Base-by-base conservation (phyloP, 2,797 vertebrate species). In the Tachyglossus aculeatus region DNA sequence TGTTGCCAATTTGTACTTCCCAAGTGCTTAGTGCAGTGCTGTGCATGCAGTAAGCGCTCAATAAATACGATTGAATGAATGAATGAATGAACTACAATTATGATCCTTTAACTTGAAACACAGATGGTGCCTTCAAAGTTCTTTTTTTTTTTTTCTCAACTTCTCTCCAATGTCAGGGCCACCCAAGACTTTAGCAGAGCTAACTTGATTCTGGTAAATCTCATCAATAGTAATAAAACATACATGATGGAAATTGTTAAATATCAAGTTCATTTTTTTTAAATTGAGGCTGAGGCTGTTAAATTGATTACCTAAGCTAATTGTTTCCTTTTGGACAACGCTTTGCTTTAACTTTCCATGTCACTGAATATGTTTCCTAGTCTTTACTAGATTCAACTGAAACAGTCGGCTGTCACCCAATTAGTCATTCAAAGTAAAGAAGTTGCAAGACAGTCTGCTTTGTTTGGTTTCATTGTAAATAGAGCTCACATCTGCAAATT, bases 171-270 rank as follows among this genome's bases (percentile, higher is more conserved):
- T n/a, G n/a, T n/a, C n/a, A n/a, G n/a, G n/a, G n/a, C n/a, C n/a
- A n/a, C n/a, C 45, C 10, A 45, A 40, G 44, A 16, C 33, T 68
- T 74, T 34, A 2, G 57, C 41, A 22, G 37, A 70, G 72, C 3
- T 3, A 25, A 15, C n/a, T n/a, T n/a, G 18, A 3, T 18, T 25
- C 29, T 8, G 15, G 29, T 21, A 66, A 25, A 67, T 22, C 60
- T 81, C 67, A 34, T 67, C 57, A 79, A 73, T 73, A 65, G 66
- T 79, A 57, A 47, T 47, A 22, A 47, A 47, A 78, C 78, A 40
- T 79, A 18, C 6, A 48, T 63, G 41, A 53, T 69, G 61, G 76
- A 64, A 85, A 83, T 71, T 50, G 81, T 79, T 75, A 65, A 83
- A 74, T 18, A 41, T 18, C 8, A 36, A 61, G 21, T 71, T 73